Base-by-base conservation (phyloP, 1,140 invertebrate genomes). In the Eumeta japonica region DNA sequence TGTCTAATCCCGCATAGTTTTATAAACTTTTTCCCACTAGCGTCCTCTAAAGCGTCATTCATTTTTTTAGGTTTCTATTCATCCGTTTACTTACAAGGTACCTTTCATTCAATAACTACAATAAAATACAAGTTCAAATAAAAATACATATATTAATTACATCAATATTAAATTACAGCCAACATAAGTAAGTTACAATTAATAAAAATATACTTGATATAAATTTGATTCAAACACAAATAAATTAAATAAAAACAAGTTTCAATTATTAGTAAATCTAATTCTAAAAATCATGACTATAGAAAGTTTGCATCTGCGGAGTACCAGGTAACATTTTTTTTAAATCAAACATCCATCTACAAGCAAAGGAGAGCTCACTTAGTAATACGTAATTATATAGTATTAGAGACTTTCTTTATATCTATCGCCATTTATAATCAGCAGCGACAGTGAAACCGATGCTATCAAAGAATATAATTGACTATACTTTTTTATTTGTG, bases 111-210 rank as follows among this genome's bases (percentile, higher is more conserved):
- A n/a, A n/a, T n/a, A n/a, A n/a, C n/a, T n/a, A 38, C 50, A 57
- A 46, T 38, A 39, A 51, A 45, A 37, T 30, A 45, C 36, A 38
- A 16, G 17, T 55, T 58, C 62, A 73, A 73, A 73, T 73, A 73
- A 73, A 73, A 73, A 73, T 73, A 73, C 68, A 73, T 71, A 68
- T 73, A 73, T 73, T 73, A 73, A 68, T 73, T 71, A 73, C 64
- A 71, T 73, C 64, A 67, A 72, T 73, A 65, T 68, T 73, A 67
- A 71, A 68, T 68, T 73, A 71, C 62, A 71, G 64, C 68, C 66
- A 71, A 73, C 64, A 60, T 71, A 73, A 72, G 59, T 68, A 68
- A 62, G 56, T 70, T 66, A 68, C 61, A 65, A 67, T 73, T 68
- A 73, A 71, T 7, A 73, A 73, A 70, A 73, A 73, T 73, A 73